These are phyloP conservation scores for Mylabris phalerata DNA, from an alignment of 1,140 invertebrate genomes.

Conservation along the genomic window DNA sequence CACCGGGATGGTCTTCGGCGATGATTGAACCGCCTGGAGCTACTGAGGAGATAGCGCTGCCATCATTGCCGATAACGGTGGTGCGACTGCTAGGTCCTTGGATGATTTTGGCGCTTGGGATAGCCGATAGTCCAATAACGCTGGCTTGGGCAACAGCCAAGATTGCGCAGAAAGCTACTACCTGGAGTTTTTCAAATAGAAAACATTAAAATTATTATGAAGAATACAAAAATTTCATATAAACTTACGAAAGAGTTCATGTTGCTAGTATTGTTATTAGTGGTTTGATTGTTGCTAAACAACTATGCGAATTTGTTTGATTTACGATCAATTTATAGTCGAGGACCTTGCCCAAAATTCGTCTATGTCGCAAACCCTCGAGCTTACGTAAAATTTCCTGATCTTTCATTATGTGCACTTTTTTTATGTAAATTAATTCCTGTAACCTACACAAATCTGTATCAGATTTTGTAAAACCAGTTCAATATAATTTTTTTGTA, in stretches of 20 bases:
- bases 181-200: constrained; percentile 3
- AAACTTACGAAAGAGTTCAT: constrained; percentile 26
- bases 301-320: neutral
- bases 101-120: constrained; percentile 20
- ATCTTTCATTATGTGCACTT: too few species aligned
- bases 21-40: constrained; percentile 27
- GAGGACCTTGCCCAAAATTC: too few species aligned
- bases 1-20: constrained; percentile 23
- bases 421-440: too few species aligned
- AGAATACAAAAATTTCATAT: neutral
- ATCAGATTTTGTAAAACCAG: too few species aligned
- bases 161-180: constrained; percentile 21
- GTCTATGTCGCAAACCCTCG: too few species aligned
- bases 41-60: constrained; percentile 28
- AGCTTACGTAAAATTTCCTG: too few species aligned
- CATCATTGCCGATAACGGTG: constrained; percentile 29
- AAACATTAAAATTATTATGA: neutral
- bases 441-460: too few species aligned
- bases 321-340: neutral
- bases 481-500: too few species aligned
- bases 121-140: neutral
- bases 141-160: constrained; percentile 26
- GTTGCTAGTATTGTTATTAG: constrained; percentile 6
- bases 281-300: neutral
- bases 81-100: constrained; percentile 30